These are phyloP conservation scores for Acrocyrtus sp. DNA, from an alignment of 2,888 invertebrate species.

Conservation along the genomic window DNA sequence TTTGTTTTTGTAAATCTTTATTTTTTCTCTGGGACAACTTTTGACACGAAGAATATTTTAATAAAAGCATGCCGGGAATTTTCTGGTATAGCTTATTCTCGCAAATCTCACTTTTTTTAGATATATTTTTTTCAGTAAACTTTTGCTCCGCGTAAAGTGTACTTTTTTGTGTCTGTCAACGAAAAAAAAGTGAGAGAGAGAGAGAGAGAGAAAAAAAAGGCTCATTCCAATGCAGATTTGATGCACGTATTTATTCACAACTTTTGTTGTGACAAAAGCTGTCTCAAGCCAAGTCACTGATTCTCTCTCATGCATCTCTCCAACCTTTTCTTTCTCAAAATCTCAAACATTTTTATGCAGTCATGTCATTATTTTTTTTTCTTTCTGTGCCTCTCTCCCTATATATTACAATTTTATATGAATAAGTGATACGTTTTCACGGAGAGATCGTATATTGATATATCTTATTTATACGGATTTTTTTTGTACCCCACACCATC, in stretches of 20 bases:
- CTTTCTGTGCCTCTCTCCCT: no score
- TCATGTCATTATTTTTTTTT: conserved; percentile 10
- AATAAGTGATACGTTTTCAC: no score
- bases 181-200: not conserved
- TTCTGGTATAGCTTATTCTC: not conserved
- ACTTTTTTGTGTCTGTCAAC: not conserved
- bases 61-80: no score
- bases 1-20: not conserved
- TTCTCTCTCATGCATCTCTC: conserved; percentile 18
- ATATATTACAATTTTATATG: no score
- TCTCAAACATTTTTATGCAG: conserved; percentile 23
- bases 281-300: conserved; percentile 33
- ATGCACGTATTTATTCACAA: conserved; percentile 44
- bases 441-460: no score
- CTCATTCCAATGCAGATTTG: conserved; percentile 43
- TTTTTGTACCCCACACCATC: no score
- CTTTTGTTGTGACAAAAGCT: conserved; percentile 46
- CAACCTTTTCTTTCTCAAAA: conserved; percentile 16
- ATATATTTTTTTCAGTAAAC: no score
- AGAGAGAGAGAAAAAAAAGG: not conserved
- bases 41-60: not conserved
- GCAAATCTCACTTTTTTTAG: no score
- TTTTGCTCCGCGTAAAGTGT: not conserved
- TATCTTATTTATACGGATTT: no score
- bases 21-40: not conserved